A percentile compares a stretch with the other conserved stretches of the same genome.
phyloP scores from a whole-genome alignment of 92 coral and sea anemone genomes.

The Bergia puertoricense region DNA sequence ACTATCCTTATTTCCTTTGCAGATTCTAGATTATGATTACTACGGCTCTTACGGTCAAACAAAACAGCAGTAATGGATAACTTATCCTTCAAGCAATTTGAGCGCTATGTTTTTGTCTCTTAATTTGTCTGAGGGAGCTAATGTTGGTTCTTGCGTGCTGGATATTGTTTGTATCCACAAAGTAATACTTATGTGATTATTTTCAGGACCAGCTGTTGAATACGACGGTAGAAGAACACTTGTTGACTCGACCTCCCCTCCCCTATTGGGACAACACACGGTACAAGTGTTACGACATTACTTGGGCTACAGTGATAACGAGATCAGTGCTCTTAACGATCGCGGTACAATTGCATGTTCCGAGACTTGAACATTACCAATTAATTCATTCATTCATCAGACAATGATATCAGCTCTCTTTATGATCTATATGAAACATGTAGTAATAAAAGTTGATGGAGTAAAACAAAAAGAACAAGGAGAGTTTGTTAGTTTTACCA shows the following conservation, averaged over 20 bases:
- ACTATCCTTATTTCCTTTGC: too few species aligned
- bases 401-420: too few species aligned
- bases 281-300: conserved; percentile 61
- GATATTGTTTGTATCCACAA: not conserved
- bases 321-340: conserved; percentile 50
- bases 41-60: too few species aligned
- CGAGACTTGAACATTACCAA: conserved; percentile 3
- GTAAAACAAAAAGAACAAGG: too few species aligned
- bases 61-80: too few species aligned
- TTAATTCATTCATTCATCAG: too few species aligned
- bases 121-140: not conserved
- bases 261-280: conserved; percentile 87
- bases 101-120: not conserved
- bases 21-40: too few species aligned
- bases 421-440: too few species aligned
- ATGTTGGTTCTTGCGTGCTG: not conserved
- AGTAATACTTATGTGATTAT: not conserved
- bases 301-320: conserved; percentile 57
- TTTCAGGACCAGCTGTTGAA: conserved; percentile 86
- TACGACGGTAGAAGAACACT: conserved; percentile 68
- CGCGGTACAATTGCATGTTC: conserved; percentile 52
- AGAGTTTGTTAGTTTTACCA: too few species aligned
- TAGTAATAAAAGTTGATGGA: too few species aligned
- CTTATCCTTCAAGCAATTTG: not conserved
- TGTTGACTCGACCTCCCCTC: conserved; percentile 73